Percentiles rank a stretch among this genome's conserved stretches.
Conservation (phyloP, 2,888 invertebrate species). For the Capitulum mitella region DNA sequence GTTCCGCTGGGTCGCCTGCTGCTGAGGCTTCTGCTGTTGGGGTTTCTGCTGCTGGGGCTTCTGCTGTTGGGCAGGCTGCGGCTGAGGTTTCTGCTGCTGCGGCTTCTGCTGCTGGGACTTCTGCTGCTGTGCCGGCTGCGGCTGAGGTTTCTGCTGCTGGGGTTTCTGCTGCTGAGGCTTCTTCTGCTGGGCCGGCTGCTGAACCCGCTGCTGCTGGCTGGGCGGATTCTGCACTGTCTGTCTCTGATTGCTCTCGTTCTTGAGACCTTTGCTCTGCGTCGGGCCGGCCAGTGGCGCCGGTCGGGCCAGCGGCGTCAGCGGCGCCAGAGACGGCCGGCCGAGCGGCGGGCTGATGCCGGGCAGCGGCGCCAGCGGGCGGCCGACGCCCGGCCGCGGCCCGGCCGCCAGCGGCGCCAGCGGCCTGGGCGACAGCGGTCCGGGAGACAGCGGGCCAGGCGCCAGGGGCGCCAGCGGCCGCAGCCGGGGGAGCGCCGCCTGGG, state of each 20-base stretch:
- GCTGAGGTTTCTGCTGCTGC: not conserved
- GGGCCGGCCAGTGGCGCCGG: not conserved
- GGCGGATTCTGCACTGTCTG: not conserved
- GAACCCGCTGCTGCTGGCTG: not conserved
- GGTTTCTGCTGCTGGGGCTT: too few relatives aligned
- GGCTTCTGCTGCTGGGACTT: not conserved
- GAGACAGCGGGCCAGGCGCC: not conserved
- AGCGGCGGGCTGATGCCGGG: not conserved
- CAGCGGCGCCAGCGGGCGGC: conserved; percentile 48
- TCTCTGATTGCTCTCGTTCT: not conserved
- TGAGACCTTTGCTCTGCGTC: not conserved
- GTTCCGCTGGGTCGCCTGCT: not conserved
- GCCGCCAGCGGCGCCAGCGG: conserved; percentile 9
- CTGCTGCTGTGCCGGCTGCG: not conserved
- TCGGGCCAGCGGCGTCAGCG: not conserved
- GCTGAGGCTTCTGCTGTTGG: not conserved
- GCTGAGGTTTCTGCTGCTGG: not conserved
- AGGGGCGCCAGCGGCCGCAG: not conserved
- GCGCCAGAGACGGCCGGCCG: not conserved
- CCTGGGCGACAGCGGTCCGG: conserved; percentile 48
- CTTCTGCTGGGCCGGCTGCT: not conserved
- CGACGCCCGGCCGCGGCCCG: conserved; percentile 42
- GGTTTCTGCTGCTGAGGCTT: not conserved
- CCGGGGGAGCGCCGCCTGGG: not conserved
- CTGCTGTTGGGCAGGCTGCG: not conserved